A percentile compares a stretch with the other conserved stretches of the same genome.
Conservation (phyloP, 2,888 invertebrate species). For the Lagria hirta region DNA sequence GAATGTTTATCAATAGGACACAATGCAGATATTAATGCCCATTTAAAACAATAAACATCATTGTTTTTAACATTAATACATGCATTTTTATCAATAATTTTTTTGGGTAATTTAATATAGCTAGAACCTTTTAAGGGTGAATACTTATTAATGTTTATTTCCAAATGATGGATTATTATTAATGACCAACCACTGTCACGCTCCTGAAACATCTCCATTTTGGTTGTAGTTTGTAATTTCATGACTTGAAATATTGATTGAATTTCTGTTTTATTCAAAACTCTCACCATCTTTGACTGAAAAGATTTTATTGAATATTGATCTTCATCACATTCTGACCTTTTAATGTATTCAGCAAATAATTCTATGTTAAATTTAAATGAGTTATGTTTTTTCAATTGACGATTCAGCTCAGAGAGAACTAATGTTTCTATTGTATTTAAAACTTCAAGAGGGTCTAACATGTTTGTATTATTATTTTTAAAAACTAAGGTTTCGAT, state of each 20-base stretch:
- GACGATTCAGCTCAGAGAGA: conserved; percentile 2
- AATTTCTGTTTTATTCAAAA: conserved; percentile 1
- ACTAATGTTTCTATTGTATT: background rate
- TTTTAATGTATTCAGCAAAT: conserved; percentile 9
- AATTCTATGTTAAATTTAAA: conserved; percentile 11
- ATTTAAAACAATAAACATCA: conserved; percentile 36
- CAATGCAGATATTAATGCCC: conserved; percentile 34
- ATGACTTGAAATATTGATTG: conserved; percentile 2
- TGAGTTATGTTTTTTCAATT: conserved; percentile 3
- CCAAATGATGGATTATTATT: conserved; percentile 18
- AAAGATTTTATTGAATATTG: conserved; percentile 5
- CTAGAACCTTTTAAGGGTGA: conserved; percentile 28
- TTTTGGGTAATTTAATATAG: conserved; percentile 27
- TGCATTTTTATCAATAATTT: conserved; percentile 29
- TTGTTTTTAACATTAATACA: conserved; percentile 33
- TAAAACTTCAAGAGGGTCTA: conserved; percentile 1
- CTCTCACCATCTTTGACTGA: conserved; percentile 3
- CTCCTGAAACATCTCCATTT: conserved; percentile 37
- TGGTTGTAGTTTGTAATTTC: conserved; percentile 13
- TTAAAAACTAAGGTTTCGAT: conserved; percentile 4
- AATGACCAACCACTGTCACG: conserved; percentile 37
- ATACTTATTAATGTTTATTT: conserved; percentile 31
- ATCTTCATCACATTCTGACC: background rate
- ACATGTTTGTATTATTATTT: background rate
- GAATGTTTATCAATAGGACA: conserved; percentile 23